phyloP scores from a whole-genome alignment of 2,113 vertebrate species.

The Dolichotis patagonum region DNA sequence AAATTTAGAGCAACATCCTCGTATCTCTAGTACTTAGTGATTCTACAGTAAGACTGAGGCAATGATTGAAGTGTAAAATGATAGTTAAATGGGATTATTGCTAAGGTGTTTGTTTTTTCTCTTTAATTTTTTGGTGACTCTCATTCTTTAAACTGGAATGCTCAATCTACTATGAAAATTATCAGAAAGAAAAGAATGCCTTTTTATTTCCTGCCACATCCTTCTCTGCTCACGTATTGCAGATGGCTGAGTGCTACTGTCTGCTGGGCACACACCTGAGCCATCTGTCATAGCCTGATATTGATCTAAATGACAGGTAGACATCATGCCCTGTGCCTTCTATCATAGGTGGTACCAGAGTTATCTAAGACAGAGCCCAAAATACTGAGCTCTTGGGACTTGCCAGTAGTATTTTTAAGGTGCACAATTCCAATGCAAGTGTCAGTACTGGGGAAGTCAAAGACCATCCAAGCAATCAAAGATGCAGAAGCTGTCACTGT shows the following conservation, averaged over 20 bases:
- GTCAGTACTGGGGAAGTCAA: too few relatives aligned
- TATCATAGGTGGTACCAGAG: too few relatives aligned
- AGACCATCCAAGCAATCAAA: too few relatives aligned
- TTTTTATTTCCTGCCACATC: not conserved
- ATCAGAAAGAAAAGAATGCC: not conserved
- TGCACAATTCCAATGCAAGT: too few relatives aligned
- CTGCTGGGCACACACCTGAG: not conserved
- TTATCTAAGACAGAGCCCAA: too few relatives aligned
- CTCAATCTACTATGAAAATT: not conserved
- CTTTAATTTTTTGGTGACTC: not conserved
- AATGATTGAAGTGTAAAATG: not conserved
- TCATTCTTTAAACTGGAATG: not conserved
- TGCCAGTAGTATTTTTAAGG: too few relatives aligned
- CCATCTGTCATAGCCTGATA: not conserved
- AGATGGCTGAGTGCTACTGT: not conserved
- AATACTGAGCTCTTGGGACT: too few relatives aligned
- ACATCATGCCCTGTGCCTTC: too few relatives aligned
- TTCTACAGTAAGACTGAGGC: too few relatives aligned
- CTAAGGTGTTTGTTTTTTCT: too few relatives aligned
- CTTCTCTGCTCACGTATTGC: not conserved
- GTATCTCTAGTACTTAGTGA: not conserved
- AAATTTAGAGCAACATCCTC: not conserved
- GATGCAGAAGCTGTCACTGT: too few relatives aligned
- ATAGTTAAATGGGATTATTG: not conserved
- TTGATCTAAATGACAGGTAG: not conserved